These are phyloP conservation scores for Leptinotarsa tumamoca DNA, from an alignment of 2,888 invertebrate species.

Conservation along the genomic window DNA sequence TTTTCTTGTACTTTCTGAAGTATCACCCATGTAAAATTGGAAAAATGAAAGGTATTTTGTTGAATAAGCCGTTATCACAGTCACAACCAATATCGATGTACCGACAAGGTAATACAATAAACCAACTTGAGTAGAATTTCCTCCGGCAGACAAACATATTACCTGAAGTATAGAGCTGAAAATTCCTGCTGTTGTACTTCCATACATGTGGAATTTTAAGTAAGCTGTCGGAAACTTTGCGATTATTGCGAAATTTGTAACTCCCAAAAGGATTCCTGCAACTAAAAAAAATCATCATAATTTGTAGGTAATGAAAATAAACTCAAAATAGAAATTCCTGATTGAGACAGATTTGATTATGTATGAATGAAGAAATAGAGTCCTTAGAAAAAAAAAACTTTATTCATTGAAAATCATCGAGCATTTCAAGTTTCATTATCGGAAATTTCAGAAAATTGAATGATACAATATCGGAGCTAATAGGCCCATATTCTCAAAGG, in stretches of 20 bases:
- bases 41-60: neutral
- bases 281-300: slow-evolving; percentile 11
- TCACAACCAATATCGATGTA: neutral
- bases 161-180: slow-evolving; percentile 15
- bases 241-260: neutral
- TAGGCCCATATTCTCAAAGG: no score
- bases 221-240: slow-evolving; percentile 5
- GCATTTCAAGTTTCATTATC: no score
- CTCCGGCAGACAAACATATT: neutral
- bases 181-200: neutral
- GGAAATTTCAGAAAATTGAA: no score
- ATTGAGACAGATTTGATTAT: no score
- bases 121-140: neutral
- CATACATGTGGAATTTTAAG: neutral
- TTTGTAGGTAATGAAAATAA: no score
- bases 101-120: slow-evolving; percentile 11
- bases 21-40: slow-evolving; percentile 8
- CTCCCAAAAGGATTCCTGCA: neutral
- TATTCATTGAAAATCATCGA: no score
- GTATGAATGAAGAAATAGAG: no score
- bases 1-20: neutral
- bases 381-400: no score
- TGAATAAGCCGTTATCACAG: neutral
- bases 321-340: no score
- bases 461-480: no score